These are phyloP conservation scores for Rhabditophanes sp. DNA, from an alignment of 2,888 invertebrate species.

Conservation along the genomic window DNA sequence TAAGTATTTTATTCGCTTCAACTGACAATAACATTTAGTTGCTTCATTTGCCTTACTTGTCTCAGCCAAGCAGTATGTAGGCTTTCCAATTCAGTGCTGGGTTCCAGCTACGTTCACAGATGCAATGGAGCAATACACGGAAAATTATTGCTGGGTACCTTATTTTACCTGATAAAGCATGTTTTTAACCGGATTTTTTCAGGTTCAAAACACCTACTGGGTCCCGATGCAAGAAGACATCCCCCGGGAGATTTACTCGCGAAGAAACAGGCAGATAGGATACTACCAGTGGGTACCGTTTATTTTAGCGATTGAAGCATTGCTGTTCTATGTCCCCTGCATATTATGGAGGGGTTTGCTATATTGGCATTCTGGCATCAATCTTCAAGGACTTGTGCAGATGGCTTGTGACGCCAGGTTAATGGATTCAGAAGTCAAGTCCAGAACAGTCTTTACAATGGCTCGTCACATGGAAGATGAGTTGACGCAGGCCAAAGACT, in stretches of 20 bases:
- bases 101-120: slow-evolving; percentile 44
- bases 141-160: slow-evolving; percentile 38
- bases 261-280: slow-evolving; percentile 43
- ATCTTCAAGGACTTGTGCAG: slow-evolving; percentile 44
- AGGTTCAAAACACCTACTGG: slow-evolving; percentile 45
- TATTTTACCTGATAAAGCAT: neutral
- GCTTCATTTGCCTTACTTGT: slow-evolving; percentile 43
- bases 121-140: slow-evolving; percentile 45
- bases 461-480: slow-evolving; percentile 45
- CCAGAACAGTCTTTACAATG: slow-evolving; percentile 44
- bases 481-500: slow-evolving; percentile 37
- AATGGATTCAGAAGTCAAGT: slow-evolving; percentile 43
- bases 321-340: slow-evolving; percentile 44
- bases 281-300: slow-evolving; percentile 41
- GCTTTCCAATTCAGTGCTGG: slow-evolving; percentile 44
- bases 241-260: slow-evolving; percentile 43
- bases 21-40: slow-evolving; percentile 16
- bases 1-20: slow-evolving; percentile 11
- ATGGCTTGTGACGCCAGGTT: slow-evolving; percentile 44
- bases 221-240: slow-evolving; percentile 44
- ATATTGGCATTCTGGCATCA: slow-evolving; percentile 44
- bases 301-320: slow-evolving; percentile 43
- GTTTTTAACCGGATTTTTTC: slow-evolving; percentile 26
- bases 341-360: slow-evolving; percentile 43
- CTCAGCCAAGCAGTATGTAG: slow-evolving; percentile 44